Evolutionary conservation across 2,888 invertebrate genomes (phyloP), one percentile per base, ranked within the genome.

Genomic region (Galeopsomyia nigrocyanea): DNA sequence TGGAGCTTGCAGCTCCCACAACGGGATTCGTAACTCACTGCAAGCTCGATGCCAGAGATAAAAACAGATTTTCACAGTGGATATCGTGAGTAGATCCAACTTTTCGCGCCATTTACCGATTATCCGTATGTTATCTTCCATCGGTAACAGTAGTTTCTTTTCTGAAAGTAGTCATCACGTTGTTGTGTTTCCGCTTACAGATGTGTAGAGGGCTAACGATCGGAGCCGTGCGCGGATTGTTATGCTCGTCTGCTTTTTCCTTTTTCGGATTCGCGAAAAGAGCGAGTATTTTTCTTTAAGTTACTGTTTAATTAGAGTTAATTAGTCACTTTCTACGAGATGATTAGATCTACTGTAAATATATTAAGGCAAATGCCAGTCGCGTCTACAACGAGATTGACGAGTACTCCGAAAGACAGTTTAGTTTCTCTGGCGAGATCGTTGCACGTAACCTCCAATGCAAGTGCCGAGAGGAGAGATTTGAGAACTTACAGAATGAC

Each of bases 401-500:
- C 39, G 13, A 39, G 39, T 39, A 39, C 13, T 10, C 39, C 39
- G 10, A 39, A 39, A 3, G 13, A 39, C 47, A 46, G 16, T 16
- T 39, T 63, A 31, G 19, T 50, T 7, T 1, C 53, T 7, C 17
- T 64, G 3, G 13, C 56, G 13, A 63, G 67, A 58, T 13, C 14
- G 14, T 14, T 76, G 1, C 71, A 76, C 61, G 3, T 76, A 75
- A 75, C 76, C 76, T 73, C 73, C 2, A 53, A 16, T 14, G 13
- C 0, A 10, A 17, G 0, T 7, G 65, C 47, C 6, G 71, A 66
- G 1, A 68, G 55, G 31, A 70, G 72, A 71, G 71, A 75, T 50
- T 66, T 75, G 21, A 71, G 75, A 66, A 60, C 75, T 6, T 67
- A 49, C 13, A 76, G 73, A 68, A 16, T 13, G 39, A 16, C 85